Evolutionary conservation across 2,797 vertebrate genomes (phyloP).

Genomic region (Lemur catta): DNA sequence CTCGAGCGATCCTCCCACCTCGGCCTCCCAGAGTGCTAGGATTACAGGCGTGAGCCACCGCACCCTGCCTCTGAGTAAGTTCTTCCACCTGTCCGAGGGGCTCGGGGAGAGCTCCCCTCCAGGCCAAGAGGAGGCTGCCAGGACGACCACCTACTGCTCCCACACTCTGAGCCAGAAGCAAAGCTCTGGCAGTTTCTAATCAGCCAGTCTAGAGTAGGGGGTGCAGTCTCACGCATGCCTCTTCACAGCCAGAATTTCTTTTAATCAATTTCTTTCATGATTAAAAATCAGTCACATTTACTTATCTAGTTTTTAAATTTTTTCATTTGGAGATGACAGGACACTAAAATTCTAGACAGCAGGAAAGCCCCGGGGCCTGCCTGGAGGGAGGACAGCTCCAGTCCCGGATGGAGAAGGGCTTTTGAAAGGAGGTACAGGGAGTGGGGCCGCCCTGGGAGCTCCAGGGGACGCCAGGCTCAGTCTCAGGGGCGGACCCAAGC

Average conservation of each 20-base stretch:
- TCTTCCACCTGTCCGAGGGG: not conserved
- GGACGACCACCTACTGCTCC: not conserved
- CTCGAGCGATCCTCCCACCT: too few species aligned
- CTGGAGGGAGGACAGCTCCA: not conserved
- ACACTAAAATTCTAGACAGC: not conserved
- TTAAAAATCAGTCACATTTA: not conserved
- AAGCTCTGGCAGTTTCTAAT: not conserved
- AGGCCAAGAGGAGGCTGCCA: not conserved
- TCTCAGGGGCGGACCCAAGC: not conserved
- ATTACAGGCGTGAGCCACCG: too few species aligned
- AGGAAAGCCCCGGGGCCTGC: not conserved
- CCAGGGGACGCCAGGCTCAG: not conserved
- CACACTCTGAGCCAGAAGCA: not conserved
- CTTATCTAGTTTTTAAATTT: not conserved
- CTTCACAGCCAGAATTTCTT: not conserved
- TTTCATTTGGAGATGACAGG: not conserved
- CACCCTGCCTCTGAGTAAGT: not conserved
- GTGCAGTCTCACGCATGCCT: not conserved
- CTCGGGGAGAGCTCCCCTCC: not conserved
- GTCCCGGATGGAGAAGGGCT: not conserved
- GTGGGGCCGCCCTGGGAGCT: too few species aligned
- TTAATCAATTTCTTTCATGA: not conserved
- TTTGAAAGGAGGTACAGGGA: not conserved
- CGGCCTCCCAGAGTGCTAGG: too few species aligned
- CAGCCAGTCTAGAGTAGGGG: not conserved